Base-by-base conservation (phyloP, 2,113 vertebrate genomes). In the Myanophis thanlyinensis region DNA sequence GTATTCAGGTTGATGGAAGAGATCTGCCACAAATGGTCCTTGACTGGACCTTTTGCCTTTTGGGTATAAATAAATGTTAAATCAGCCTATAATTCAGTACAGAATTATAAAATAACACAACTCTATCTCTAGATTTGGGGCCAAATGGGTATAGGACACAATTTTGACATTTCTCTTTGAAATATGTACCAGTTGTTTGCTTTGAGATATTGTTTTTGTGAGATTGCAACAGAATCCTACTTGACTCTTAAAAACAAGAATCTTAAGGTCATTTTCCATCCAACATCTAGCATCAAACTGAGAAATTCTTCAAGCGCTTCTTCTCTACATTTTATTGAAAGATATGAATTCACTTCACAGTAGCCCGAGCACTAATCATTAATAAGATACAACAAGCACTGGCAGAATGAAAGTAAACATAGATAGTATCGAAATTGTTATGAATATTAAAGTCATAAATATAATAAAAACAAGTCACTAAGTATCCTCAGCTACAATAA, bases 291-390 rank as follows among this genome's bases (percentile, higher is more conserved):
- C 96, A 93, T 96, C 94, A 96, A 93, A 94, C 94, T 94, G 95
- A 95, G 93, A 95, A 95, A 96, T 95, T 96, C 92, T 92, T 90
- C 94, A 90, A 93, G 59, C 5, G 86, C 93, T 96, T 96, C 91
- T 93, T 85, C 94, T 73, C 93, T 97, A 97, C 94, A 80, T 85
- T 92, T 98, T 97, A 98, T 96, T 97, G 97, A 97, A 94, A 95
- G 95, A 98, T 97, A 96, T 97, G 97, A 96, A 98, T 98, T 98
- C 97, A 94, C 95, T 98, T 96, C 97, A 97, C 97, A 98, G 93
- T 95, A 96, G 94, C 95, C 96, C 92, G 91, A 96, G 92, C 93
- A 91, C 97, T 97, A 97, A 97, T 98, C 95, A 95, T 96, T 97
- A 97, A 97, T 96, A 96, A 97, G 95, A 88, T 89, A 93, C 95